These are phyloP conservation scores for Lytechinus pictus DNA, from an alignment of 35 echinoderm and acorn worm species.

Conservation along the genomic window DNA sequence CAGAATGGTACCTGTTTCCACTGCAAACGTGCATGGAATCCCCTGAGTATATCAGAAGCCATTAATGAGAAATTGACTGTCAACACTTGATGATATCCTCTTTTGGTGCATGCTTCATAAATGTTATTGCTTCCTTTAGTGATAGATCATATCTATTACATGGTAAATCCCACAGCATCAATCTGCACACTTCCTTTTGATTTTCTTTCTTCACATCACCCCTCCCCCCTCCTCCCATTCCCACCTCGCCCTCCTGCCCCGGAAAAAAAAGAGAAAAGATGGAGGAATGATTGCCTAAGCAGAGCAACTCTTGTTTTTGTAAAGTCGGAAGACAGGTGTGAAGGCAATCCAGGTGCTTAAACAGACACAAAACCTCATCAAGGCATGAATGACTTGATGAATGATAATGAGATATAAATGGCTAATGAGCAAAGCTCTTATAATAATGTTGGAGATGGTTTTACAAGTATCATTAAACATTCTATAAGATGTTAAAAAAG, in stretches of 20 bases:
- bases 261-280: neutral
- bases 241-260: too few relatives aligned
- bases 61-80: neutral
- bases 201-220: neutral
- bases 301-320: neutral
- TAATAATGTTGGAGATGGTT: too few relatives aligned
- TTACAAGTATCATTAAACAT: neutral
- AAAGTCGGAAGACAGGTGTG: neutral
- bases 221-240: neutral
- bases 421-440: neutral
- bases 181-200: neutral
- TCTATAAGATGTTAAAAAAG: neutral
- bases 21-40: neutral
- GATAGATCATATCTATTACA: neutral
- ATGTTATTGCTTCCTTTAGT: neutral
- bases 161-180: neutral
- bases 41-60: neutral
- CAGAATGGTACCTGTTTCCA: neutral
- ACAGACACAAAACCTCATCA: neutral
- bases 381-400: neutral
- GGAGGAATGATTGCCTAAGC: neutral
- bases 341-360: neutral
- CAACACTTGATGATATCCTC: slow-evolving; percentile 11
- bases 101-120: neutral
- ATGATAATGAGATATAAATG: neutral